phyloP scores from a whole-genome alignment of 2,797 vertebrate species.

The Potorous gilbertii region DNA sequence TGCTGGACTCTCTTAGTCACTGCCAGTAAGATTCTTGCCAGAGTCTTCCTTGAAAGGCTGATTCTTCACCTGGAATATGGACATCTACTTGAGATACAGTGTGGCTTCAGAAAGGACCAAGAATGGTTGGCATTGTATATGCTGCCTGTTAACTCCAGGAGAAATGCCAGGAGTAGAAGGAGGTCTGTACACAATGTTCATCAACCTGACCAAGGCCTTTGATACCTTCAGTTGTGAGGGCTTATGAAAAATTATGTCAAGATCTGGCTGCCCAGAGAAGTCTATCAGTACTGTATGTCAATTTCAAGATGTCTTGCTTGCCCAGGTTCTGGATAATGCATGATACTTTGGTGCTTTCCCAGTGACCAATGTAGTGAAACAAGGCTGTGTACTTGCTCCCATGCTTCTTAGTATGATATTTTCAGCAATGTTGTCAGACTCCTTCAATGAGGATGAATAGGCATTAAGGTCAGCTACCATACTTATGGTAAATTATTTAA shows the following conservation, averaged over 20 bases:
- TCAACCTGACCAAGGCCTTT: neutral
- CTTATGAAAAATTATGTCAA: neutral
- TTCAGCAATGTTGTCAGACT: too few species aligned
- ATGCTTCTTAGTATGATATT: too few species aligned
- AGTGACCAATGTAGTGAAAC: neutral
- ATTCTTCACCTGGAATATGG: neutral
- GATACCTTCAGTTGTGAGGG: neutral
- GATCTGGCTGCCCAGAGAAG: neutral
- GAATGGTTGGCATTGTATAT: neutral
- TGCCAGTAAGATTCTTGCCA: too few species aligned
- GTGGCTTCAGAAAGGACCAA: neutral
- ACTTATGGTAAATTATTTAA: too few species aligned
- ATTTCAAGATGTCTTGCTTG: neutral
- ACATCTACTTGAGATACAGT: neutral
- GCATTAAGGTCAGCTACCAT: too few species aligned
- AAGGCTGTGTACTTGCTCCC: too few species aligned
- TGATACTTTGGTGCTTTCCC: neutral
- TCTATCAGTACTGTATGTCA: neutral
- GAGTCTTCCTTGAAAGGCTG: neutral
- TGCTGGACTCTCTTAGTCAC: too few species aligned
- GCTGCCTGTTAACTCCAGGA: neutral
- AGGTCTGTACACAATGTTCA: neutral
- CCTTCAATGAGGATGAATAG: too few species aligned
- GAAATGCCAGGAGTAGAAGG: neutral
- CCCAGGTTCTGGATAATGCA: neutral